These are phyloP conservation scores for Exaiptasia diaphana DNA, from an alignment of 64 coral and sea anemone genomes.

Conservation along the genomic window DNA sequence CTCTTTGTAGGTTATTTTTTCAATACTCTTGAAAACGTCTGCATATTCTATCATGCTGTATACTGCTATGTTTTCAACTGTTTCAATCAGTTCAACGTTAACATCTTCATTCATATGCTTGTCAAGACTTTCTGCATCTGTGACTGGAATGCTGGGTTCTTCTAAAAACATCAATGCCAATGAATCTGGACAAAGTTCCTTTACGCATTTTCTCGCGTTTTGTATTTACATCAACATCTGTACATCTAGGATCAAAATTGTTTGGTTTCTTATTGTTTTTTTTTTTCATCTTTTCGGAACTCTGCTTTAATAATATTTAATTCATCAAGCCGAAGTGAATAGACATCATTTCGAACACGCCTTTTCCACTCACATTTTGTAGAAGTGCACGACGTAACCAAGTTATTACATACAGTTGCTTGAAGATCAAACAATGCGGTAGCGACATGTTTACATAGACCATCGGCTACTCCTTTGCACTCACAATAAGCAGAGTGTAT, in stretches of 20 bases:
- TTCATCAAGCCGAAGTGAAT: background rate
- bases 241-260: background rate
- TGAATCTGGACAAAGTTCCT: background rate
- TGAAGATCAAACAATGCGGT: background rate
- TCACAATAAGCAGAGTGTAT: slow-evolving; percentile 27
- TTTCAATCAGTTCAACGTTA: background rate
- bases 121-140: background rate
- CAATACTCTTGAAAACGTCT: slow-evolving; percentile 58
- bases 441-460: background rate
- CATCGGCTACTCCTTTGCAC: slow-evolving; percentile 39
- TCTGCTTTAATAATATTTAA: slow-evolving; percentile 7
- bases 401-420: background rate
- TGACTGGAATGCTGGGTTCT: background rate
- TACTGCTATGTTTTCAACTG: background rate
- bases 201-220: background rate
- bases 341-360: background rate
- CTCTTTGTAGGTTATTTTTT: background rate
- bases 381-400: background rate
- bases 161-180: background rate
- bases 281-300: background rate
- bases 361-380: background rate
- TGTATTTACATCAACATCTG: background rate
- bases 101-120: background rate
- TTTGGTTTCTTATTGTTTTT: background rate
- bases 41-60: slow-evolving; percentile 50